Conservation (phyloP, 2,888 invertebrate genomes). For the Xestia sexstrigata region DNA sequence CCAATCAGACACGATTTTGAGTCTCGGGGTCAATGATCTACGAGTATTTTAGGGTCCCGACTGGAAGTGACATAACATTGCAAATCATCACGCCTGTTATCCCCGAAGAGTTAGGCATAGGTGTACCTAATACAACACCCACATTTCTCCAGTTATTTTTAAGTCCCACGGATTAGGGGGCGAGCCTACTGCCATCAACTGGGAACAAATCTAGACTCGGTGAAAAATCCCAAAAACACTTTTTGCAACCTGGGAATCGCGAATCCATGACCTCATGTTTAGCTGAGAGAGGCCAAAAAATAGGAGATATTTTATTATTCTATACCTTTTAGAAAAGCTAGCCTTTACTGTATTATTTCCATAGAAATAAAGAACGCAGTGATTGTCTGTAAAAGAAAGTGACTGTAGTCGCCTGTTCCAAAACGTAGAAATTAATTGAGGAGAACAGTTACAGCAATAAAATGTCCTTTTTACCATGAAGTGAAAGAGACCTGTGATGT, state of each 20-base stretch:
- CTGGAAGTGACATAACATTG: constrained; percentile 64
- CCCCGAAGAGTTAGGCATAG: not conserved
- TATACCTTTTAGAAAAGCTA: too few relatives aligned
- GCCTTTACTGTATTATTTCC: too few relatives aligned
- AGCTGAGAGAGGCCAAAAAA: too few relatives aligned
- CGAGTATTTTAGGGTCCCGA: not conserved
- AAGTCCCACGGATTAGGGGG: not conserved
- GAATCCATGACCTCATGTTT: too few relatives aligned
- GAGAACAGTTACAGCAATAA: too few relatives aligned
- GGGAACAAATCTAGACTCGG: not conserved
- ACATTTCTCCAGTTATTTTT: not conserved
- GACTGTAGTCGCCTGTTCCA: too few relatives aligned
- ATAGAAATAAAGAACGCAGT: too few relatives aligned
- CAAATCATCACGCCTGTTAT: not conserved
- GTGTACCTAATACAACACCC: not conserved
- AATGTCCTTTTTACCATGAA: not conserved
- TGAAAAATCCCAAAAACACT: too few relatives aligned
- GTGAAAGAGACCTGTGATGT: not conserved
- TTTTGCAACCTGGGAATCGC: too few relatives aligned
- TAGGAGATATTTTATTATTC: too few relatives aligned
- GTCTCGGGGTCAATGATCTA: constrained; percentile 7
- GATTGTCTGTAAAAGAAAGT: too few relatives aligned
- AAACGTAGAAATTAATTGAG: too few relatives aligned
- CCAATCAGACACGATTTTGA: constrained; percentile 78
- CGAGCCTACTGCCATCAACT: not conserved